Base-by-base conservation (phyloP, 2,113 vertebrate genomes). In the Actinemys pallida region DNA sequence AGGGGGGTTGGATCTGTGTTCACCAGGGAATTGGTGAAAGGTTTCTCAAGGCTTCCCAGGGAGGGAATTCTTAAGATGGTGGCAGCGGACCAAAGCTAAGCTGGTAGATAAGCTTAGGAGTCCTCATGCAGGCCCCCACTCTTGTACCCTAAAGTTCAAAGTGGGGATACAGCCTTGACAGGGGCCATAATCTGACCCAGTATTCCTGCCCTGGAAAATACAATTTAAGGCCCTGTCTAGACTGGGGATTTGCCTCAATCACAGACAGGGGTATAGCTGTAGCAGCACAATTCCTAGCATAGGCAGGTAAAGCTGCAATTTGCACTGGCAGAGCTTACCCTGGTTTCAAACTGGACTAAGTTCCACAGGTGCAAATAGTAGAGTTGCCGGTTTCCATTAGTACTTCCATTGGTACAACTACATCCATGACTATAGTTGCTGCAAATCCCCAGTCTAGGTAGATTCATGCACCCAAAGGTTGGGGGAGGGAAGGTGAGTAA, bases 381-480 rank as follows among this genome's bases (percentile, higher is more conserved):
- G 7, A 54, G 53, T 93, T 11, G 35, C 39, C 89, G 5, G 4
- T 84, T 52, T 57, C 29, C 1, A 1, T 84, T 16, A 19, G 81
- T 59, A 12, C 62, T 89, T 57, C 4, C 79, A 90, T 56, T 13
- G 80, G 53, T 82, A 86, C 62, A 86, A 79, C 39, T 92, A 10
- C 35, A 84, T 42, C 5, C 35, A 62, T 56, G 47, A 49, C 1
- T 84, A 35, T 10, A 83, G n/a, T 78, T 35, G 49, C 45, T 0
- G 0, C 0, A 5, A 79, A 76, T 78, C 0, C 53, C 53, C 19
- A 89, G 86, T 72, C 12, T 78, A 4, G 69, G 39, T 9, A 29
- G 88, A 82, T 49, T 45, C 2, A 6, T 82, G 56, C n/a, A 39
- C 75, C 79, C 90, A 92, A 53, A 22, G 42, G 5, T 45, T 11